Evolutionary conservation across 2,113 vertebrate species (phyloP).

Genomic region (Pitta sordida): DNA sequence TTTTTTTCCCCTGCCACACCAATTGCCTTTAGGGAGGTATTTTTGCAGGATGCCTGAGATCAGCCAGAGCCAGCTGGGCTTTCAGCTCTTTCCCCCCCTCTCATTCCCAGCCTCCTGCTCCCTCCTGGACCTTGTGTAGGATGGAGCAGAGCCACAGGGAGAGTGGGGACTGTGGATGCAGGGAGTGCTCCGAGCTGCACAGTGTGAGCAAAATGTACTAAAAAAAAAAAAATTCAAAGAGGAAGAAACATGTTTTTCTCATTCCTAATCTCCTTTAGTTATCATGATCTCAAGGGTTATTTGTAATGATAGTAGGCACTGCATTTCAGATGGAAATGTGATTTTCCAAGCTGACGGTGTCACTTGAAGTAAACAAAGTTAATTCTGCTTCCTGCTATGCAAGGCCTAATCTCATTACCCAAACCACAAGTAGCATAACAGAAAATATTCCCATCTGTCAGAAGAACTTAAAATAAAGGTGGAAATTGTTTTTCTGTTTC

Average conservation of each 20-base stretch:
- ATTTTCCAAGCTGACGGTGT: constrained; percentile 67
- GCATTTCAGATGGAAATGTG: constrained; percentile 66
- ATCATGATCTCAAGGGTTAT: constrained; percentile 52
- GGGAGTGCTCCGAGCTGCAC: neutral
- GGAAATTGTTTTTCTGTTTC: constrained; percentile 22
- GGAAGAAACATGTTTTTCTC: neutral
- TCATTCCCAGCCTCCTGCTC: neutral
- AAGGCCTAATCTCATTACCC: constrained; percentile 73
- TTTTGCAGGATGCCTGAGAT: neutral
- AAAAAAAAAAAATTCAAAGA: neutral
- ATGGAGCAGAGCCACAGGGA: neutral
- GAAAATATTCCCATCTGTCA: constrained; percentile 62
- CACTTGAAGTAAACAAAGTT: constrained; percentile 75
- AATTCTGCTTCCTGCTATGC: constrained; percentile 78
- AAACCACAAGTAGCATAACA: constrained; percentile 70
- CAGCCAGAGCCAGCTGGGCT: neutral
- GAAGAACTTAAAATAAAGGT: constrained; percentile 66
- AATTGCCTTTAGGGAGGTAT: neutral
- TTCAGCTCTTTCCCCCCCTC: neutral
- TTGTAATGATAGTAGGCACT: constrained; percentile 43
- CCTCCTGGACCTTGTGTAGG: neutral
- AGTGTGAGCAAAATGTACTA: neutral
- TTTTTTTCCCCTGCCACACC: neutral
- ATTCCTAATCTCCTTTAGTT: constrained; percentile 37
- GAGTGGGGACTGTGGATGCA: neutral